These are phyloP conservation scores for Blennius ocellaris DNA, from an alignment of 2,113 vertebrate species.

Conservation along the genomic window DNA sequence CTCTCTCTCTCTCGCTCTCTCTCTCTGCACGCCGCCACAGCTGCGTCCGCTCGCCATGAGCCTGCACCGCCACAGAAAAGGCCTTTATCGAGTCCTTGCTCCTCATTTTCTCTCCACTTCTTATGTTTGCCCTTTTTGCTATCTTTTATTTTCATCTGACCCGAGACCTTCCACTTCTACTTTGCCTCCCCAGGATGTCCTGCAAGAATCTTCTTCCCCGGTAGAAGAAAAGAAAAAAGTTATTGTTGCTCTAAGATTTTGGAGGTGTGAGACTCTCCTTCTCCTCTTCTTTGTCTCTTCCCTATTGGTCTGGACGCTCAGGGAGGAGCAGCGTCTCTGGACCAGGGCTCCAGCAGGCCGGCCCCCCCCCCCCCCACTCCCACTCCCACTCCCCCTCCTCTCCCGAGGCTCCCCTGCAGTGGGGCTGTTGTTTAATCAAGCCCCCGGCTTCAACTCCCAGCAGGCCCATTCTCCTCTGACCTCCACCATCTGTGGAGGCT, in stretches of 20 bases:
- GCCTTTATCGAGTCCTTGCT: background rate
- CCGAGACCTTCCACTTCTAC: conserved; percentile 4
- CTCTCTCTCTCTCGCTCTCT: background rate
- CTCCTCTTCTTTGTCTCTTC: conserved; percentile 3
- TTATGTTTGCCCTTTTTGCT: conserved; percentile 1
- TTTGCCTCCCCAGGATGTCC: background rate
- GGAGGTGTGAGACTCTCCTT: background rate
- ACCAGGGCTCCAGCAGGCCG: conserved; percentile 36
- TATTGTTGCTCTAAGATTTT: conserved; percentile 4
- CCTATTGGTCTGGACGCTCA: conserved; percentile 1
- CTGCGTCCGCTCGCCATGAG: conserved; percentile 13
- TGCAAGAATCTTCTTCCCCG: background rate
- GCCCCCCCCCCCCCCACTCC: no score
- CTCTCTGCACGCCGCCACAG: conserved; percentile 17
- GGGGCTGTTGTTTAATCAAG: conserved; percentile 78
- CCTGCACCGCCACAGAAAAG: conserved; percentile 19
- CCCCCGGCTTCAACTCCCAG: conserved; percentile 68
- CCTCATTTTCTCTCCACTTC: background rate
- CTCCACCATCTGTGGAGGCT: conserved; percentile 69
- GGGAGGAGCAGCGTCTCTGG: conserved; percentile 11
- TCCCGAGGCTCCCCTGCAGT: conserved; percentile 45
- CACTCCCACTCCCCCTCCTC: no score
- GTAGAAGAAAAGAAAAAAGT: conserved; percentile 25
- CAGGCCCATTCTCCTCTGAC: conserved; percentile 60
- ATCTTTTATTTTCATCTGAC: conserved; percentile 18